Evolutionary conservation across 2,888 invertebrate species (phyloP).

Genomic region (Anaspis maculata): DNA sequence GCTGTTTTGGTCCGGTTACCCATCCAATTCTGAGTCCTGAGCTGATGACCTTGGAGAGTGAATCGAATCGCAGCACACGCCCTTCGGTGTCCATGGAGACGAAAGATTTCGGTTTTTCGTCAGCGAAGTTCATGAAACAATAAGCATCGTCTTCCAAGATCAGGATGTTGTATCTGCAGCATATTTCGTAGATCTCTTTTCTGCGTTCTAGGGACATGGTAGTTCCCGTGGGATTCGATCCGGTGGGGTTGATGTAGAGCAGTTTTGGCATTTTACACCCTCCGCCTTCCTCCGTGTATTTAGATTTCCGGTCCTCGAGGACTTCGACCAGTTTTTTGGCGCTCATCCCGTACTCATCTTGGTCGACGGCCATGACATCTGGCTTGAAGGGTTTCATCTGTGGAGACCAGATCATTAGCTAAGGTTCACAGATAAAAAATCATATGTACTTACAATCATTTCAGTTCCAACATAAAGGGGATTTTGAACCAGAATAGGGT

Average conservation of each 20-base stretch:
- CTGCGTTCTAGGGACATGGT: conserved; percentile 58
- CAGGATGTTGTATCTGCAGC: conserved; percentile 66
- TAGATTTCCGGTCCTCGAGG: conserved; percentile 46
- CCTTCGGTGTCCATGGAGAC: conserved; percentile 67
- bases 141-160: conserved; percentile 81
- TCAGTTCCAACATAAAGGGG: conserved; percentile 65
- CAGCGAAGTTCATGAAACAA: conserved; percentile 65
- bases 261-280: conserved; percentile 56
- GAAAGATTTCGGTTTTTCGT: conserved; percentile 56
- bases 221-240: conserved; percentile 65
- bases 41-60: conserved; percentile 66
- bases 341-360: conserved; percentile 60
- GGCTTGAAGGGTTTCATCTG: conserved; percentile 62
- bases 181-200: conserved; percentile 62
- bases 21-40: conserved; percentile 67
- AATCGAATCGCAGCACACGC: conserved; percentile 68
- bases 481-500: conserved; percentile 61
- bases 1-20: conserved; percentile 59
- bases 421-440: not conserved
- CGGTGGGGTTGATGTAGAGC: conserved; percentile 66
- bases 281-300: conserved; percentile 37
- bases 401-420: conserved; percentile 20
- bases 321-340: conserved; percentile 52
- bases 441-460: conserved; percentile 56
- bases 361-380: conserved; percentile 57